These are phyloP conservation scores for Schmidtea mediterranea DNA, from an alignment of 1,140 invertebrate species.

Conservation along the genomic window DNA sequence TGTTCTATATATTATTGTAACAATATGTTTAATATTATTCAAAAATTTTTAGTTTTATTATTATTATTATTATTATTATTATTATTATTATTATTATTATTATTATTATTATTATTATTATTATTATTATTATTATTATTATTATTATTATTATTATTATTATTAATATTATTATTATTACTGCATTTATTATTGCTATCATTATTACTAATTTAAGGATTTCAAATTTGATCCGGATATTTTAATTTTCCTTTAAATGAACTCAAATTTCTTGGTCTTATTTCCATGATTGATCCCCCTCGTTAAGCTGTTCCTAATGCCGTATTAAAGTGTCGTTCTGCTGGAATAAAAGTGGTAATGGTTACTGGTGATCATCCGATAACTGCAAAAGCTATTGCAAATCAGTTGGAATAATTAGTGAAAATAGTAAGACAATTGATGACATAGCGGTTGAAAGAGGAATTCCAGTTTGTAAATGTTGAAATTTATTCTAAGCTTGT, in stretches of 20 bases:
- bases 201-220: too few relatives aligned
- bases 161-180: too few relatives aligned
- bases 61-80: too few relatives aligned
- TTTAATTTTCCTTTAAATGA: not conserved
- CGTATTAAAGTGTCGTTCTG: conserved; percentile 40
- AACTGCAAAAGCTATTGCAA: conserved; percentile 98
- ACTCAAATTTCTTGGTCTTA: conserved; percentile 43
- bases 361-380: conserved; percentile 73
- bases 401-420: conserved; percentile 86
- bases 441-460: conserved; percentile 73
- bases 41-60: too few relatives aligned
- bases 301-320: conserved; percentile 43
- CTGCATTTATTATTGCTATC: too few relatives aligned
- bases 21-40: too few relatives aligned
- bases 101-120: too few relatives aligned
- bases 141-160: too few relatives aligned
- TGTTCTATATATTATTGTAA: too few relatives aligned
- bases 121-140: too few relatives aligned
- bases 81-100: too few relatives aligned
- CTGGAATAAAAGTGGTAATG: conserved; percentile 42
- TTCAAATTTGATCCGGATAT: too few relatives aligned
- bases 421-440: conserved; percentile 59
- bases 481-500: conserved; percentile 70
- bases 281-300: conserved; percentile 46
- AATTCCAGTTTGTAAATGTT: conserved; percentile 28